phyloP scores from a whole-genome alignment of 2,113 vertebrate species.

The Notothenia coriiceps region DNA sequence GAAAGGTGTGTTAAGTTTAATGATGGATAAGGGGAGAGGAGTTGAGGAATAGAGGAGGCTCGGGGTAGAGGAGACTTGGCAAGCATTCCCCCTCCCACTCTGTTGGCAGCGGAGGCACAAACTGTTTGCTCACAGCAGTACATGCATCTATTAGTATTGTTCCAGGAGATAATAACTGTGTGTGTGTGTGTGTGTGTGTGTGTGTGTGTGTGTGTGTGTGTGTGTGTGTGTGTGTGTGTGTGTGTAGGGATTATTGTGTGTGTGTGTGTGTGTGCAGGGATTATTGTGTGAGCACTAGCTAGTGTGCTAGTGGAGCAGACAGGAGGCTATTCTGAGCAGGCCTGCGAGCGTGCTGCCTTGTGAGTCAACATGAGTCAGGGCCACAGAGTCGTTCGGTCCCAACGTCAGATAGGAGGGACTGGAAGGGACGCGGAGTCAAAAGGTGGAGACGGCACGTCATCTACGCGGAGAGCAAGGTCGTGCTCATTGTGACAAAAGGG shows the following conservation, averaged over 20 bases:
- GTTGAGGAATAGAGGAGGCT: slow-evolving; percentile 5
- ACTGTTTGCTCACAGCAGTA: slow-evolving; percentile 83
- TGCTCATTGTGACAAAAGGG: not conserved
- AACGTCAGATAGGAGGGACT: slow-evolving; percentile 52
- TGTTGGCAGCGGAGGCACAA: slow-evolving; percentile 74
- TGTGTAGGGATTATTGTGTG: slow-evolving; percentile 18
- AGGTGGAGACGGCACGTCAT: not conserved
- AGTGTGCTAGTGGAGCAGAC: slow-evolving; percentile 72
- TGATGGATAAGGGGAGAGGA: slow-evolving; percentile 4
- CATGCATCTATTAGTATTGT: slow-evolving; percentile 83
- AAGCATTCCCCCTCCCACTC: slow-evolving; percentile 72
- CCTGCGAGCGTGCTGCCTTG: slow-evolving; percentile 58
- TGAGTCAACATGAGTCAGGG: slow-evolving; percentile 77
- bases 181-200: not conserved
- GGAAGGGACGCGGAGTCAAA: slow-evolving; percentile 3
- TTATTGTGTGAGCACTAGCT: slow-evolving; percentile 48
- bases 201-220: no score
- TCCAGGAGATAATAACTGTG: slow-evolving; percentile 79
- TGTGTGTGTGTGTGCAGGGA: no score
- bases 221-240: no score
- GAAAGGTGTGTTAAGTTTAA: slow-evolving; percentile 14
- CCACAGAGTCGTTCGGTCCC: slow-evolving; percentile 50
- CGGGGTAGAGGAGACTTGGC: slow-evolving; percentile 74
- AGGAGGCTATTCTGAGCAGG: slow-evolving; percentile 75
- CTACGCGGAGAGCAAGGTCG: not conserved